phyloP scores from a whole-genome alignment of 2,113 vertebrate species.

The Strix uralensis region DNA sequence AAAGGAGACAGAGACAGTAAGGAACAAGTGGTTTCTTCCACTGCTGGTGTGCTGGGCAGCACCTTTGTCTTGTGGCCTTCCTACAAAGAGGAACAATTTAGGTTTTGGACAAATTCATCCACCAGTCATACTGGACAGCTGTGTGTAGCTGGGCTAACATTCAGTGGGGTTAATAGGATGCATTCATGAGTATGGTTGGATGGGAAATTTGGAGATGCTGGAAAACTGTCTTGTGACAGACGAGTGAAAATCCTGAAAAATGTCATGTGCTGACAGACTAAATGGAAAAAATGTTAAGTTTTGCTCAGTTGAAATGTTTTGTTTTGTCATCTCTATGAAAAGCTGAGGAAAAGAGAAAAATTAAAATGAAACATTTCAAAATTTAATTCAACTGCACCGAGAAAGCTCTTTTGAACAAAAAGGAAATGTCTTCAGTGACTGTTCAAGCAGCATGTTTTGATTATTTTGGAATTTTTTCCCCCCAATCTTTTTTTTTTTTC shows the following conservation, averaged over 20 bases:
- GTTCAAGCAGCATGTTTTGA: neutral
- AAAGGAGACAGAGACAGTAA: neutral
- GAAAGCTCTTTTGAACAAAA: constrained; percentile 24
- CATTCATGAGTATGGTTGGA: neutral
- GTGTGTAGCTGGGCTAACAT: neutral
- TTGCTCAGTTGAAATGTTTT: neutral
- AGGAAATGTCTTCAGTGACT: neutral
- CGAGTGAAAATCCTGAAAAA: neutral
- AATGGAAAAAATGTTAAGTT: neutral
- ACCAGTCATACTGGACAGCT: neutral
- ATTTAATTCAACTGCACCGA: neutral
- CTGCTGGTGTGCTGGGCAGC: neutral
- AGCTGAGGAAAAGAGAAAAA: constrained; percentile 3
- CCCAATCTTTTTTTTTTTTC: neutral
- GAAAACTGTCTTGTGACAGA: neutral
- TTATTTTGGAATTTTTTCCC: neutral
- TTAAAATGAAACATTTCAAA: neutral
- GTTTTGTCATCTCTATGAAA: neutral
- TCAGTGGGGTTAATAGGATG: neutral
- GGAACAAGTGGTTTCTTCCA: neutral
- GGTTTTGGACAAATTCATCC: neutral
- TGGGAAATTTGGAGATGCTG: neutral
- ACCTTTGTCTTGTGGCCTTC: neutral
- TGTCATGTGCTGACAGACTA: neutral
- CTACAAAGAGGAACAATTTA: neutral